Evolutionary conservation across 2,113 vertebrate genomes (phyloP).

Genomic region (Cettia cetti): DNA sequence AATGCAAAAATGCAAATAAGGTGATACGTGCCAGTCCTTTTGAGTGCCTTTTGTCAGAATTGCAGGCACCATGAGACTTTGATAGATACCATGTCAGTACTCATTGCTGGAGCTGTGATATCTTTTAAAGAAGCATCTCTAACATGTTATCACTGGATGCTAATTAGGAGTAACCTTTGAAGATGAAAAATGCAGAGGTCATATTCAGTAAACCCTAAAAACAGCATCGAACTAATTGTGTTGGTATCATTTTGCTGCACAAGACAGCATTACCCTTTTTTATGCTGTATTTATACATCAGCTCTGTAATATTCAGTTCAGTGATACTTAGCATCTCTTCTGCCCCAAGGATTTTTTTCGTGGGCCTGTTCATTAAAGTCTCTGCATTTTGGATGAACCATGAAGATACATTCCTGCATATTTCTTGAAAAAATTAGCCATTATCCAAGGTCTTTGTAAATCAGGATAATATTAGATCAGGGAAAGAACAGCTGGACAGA

Average conservation of each 20-base stretch:
- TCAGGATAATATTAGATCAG: neutral
- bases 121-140: slow-evolving; percentile 70
- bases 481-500: neutral
- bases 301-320: neutral
- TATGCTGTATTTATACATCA: slow-evolving; percentile 9
- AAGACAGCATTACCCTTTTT: slow-evolving; percentile 11
- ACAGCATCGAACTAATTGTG: slow-evolving; percentile 67
- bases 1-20: slow-evolving; percentile 99
- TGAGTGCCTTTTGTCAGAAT: slow-evolving; percentile 89
- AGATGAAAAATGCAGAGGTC: slow-evolving; percentile 70
- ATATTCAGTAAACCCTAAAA: slow-evolving; percentile 66
- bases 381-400: neutral
- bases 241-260: slow-evolving; percentile 59
- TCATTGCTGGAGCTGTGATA: slow-evolving; percentile 81
- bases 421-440: neutral
- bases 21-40: slow-evolving; percentile 80
- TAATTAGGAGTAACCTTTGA: slow-evolving; percentile 76
- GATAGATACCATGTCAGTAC: slow-evolving; percentile 86
- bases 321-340: neutral
- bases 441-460: neutral
- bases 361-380: neutral
- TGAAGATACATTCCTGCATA: neutral
- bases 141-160: slow-evolving; percentile 67
- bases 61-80: slow-evolving; percentile 78
- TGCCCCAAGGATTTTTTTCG: neutral